Evolutionary conservation across 2,113 vertebrate genomes (phyloP).

Genomic region (Ellobius talpinus): DNA sequence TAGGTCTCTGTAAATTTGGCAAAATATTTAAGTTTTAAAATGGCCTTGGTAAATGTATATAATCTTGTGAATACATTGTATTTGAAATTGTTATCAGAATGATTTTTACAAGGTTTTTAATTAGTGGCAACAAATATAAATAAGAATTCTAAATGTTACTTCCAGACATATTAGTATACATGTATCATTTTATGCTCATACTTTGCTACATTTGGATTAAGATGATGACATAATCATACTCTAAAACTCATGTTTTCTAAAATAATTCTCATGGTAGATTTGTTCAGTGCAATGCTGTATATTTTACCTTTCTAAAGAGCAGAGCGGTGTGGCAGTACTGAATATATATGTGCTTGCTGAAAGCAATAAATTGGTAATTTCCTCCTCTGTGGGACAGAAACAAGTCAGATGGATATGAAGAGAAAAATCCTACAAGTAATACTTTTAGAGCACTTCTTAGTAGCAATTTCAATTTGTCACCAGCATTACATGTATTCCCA

Average conservation of each 20-base stretch:
- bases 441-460: slow-evolving; percentile 73
- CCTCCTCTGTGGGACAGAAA: slow-evolving; percentile 75
- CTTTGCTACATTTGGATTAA: slow-evolving; percentile 43
- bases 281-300: background rate
- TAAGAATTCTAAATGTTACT: slow-evolving; percentile 21
- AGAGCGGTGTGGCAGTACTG: slow-evolving; percentile 38
- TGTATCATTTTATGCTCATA: background rate
- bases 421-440: slow-evolving; percentile 77
- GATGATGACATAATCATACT: background rate
- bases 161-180: background rate
- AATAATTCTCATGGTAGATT: slow-evolving; percentile 20
- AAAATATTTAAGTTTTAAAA: slow-evolving; percentile 19
- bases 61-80: background rate
- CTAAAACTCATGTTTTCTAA: slow-evolving; percentile 34
- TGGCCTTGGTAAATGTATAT: background rate
- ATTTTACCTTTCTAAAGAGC: slow-evolving; percentile 65
- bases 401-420: slow-evolving; percentile 76
- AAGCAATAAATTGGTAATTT: slow-evolving; percentile 75
- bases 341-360: slow-evolving; percentile 72
- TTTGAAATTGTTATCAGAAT: slow-evolving; percentile 52
- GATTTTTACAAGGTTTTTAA: slow-evolving; percentile 11
- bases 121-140: background rate
- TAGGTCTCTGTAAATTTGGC: slow-evolving; percentile 15
- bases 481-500: slow-evolving; percentile 76
- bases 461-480: slow-evolving; percentile 81